Conservation (phyloP, 2,888 invertebrate genomes). For the Caradrina kadenii region DNA sequence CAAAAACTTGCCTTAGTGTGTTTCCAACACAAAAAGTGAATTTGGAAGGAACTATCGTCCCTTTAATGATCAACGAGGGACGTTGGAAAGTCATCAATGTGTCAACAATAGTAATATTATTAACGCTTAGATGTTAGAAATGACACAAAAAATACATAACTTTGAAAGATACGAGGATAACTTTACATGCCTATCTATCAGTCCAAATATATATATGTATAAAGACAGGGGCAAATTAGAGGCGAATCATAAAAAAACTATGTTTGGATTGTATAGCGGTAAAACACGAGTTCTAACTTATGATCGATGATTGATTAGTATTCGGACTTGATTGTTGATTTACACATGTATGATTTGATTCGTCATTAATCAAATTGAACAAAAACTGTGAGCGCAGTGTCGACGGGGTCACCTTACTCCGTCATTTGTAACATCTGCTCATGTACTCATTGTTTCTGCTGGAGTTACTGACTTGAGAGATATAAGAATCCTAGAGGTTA, state of each 20-base stretch:
- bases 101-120: conserved; percentile 55
- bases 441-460: conserved; percentile 39
- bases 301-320: conserved; percentile 63
- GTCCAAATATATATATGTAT: conserved; percentile 31
- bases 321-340: conserved; percentile 59
- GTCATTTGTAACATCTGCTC: conserved; percentile 69
- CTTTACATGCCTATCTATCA: conserved; percentile 18
- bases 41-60: conserved; percentile 50
- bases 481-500: no score
- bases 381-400: conserved; percentile 63
- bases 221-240: conserved; percentile 38
- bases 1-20: conserved; percentile 68
- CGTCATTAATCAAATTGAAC: conserved; percentile 62
- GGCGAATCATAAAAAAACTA: conserved; percentile 45
- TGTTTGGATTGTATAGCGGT: conserved; percentile 58
- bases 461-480: conserved; percentile 16
- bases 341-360: conserved; percentile 61
- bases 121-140: conserved; percentile 46
- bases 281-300: conserved; percentile 53
- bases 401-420: conserved; percentile 71
- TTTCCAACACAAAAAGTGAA: conserved; percentile 61
- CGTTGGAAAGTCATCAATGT: conserved; percentile 69
- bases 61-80: conserved; percentile 58
- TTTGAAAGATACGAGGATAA: conserved; percentile 35
- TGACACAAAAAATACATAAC: conserved; percentile 43